A percentile compares a stretch with the other conserved stretches of the same genome.
Evolutionary conservation across 2,113 vertebrate species (phyloP).

Genomic region (Herpailurus yagouaroundi): DNA sequence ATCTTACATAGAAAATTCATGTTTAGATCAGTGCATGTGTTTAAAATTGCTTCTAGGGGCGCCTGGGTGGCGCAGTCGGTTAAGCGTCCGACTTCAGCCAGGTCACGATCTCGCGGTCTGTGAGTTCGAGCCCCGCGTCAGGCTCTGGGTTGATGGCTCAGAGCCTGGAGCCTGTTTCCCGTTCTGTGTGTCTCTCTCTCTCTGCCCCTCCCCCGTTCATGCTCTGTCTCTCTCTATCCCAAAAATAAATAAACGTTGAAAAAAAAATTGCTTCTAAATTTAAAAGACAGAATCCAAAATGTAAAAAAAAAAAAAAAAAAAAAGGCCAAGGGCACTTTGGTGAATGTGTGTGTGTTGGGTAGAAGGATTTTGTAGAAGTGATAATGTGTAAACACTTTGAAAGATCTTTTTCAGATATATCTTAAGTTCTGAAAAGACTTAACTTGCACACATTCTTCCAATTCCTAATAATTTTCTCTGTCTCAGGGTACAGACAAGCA

Average conservation of each 20-base stretch:
- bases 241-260: too few species aligned
- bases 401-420: neutral
- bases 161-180: too few species aligned
- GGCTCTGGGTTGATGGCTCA: too few species aligned
- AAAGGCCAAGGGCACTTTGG: neutral
- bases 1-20: neutral
- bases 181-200: too few species aligned
- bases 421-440: conserved; percentile 27
- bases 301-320: neutral
- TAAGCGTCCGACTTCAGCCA: too few species aligned
- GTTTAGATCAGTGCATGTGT: neutral
- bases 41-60: too few species aligned
- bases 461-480: neutral
- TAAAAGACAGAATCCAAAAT: neutral
- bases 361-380: neutral
- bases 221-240: too few species aligned
- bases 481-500: neutral
- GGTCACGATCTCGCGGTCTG: too few species aligned
- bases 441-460: neutral
- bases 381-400: neutral
- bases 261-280: neutral
- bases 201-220: too few species aligned
- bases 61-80: too few species aligned
- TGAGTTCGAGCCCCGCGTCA: too few species aligned
- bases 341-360: neutral